These are phyloP conservation scores for Tadarida brasiliensis DNA, from an alignment of 2,797 vertebrate species.

Conservation along the genomic window DNA sequence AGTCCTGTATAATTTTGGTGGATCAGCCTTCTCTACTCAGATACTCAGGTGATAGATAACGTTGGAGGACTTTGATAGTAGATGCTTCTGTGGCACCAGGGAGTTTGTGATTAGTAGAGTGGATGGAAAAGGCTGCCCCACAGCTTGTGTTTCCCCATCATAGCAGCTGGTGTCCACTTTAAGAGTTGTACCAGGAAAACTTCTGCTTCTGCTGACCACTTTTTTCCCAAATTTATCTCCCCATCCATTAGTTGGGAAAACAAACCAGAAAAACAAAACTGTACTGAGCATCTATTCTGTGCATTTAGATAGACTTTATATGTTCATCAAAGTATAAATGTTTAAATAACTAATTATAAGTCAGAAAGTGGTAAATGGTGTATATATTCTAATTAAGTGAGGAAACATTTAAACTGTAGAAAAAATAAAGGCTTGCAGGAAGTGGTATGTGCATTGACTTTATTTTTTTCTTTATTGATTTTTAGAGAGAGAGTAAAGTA, in stretches of 20 bases:
- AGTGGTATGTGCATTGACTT: not conserved
- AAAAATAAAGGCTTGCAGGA: not conserved
- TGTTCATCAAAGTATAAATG: not conserved
- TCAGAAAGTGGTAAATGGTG: not conserved
- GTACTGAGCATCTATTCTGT: not conserved
- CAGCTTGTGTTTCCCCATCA: not conserved
- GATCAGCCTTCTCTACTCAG: not conserved
- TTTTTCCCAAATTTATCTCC: not conserved
- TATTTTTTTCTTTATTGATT: no score
- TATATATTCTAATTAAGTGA: conserved; percentile 24
- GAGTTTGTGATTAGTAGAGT: not conserved
- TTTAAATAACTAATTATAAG: not conserved
- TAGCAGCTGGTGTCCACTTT: not conserved
- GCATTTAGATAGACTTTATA: not conserved
- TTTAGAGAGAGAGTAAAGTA: no score
- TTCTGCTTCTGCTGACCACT: not conserved
- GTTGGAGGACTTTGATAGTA: not conserved
- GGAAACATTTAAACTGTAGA: not conserved
- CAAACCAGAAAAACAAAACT: not conserved
- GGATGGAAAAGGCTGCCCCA: not conserved
- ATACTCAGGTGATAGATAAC: not conserved
- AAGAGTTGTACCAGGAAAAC: not conserved
- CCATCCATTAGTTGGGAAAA: not conserved
- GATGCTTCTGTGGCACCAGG: not conserved
- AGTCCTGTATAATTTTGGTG: not conserved